A percentile compares a stretch with the other conserved stretches of the same genome.
Evolutionary conservation across 2,113 vertebrate species (phyloP).

Genomic region (Nothobranchius furzeri): DNA sequence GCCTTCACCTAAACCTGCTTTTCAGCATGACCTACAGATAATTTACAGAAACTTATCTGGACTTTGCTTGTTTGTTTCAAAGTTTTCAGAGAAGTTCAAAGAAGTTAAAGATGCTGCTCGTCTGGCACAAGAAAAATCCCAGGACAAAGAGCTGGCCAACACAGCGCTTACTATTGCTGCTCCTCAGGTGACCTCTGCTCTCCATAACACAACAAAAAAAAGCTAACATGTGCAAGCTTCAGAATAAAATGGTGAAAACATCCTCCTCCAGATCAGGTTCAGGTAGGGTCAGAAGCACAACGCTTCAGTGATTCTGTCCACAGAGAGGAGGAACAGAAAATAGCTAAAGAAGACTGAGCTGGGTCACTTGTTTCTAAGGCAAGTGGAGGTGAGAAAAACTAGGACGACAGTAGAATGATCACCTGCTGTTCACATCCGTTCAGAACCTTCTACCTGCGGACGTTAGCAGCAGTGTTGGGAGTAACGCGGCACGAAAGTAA

Average conservation of each 20-base stretch:
- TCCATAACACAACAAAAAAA: not conserved
- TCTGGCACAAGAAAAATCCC: slow-evolving; percentile 90
- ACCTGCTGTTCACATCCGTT: slow-evolving; percentile 33
- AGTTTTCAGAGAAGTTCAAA: slow-evolving; percentile 81
- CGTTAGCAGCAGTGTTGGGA: too few relatives aligned
- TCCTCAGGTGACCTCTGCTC: slow-evolving; percentile 86
- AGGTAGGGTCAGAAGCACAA: not conserved
- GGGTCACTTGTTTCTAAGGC: slow-evolving; percentile 68
- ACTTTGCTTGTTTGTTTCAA: slow-evolving; percentile 2
- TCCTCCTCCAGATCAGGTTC: not conserved
- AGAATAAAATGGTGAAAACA: not conserved
- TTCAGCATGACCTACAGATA: not conserved
- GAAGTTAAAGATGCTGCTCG: slow-evolving; percentile 93
- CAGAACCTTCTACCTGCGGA: slow-evolving; percentile 11
- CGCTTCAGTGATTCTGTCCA: slow-evolving; percentile 24
- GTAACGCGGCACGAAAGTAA: too few relatives aligned
- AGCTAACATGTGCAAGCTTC: not conserved
- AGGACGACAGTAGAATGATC: slow-evolving; percentile 73
- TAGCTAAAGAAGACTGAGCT: slow-evolving; percentile 54
- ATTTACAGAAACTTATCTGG: not conserved
- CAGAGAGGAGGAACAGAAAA: slow-evolving; percentile 12
- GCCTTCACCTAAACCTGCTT: not conserved
- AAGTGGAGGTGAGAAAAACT: slow-evolving; percentile 64
- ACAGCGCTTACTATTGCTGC: slow-evolving; percentile 85
- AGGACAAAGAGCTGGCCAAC: slow-evolving; percentile 93